These are phyloP conservation scores for Leguminivora glycinivorella DNA, from an alignment of 1,140 invertebrate species.

Conservation along the genomic window DNA sequence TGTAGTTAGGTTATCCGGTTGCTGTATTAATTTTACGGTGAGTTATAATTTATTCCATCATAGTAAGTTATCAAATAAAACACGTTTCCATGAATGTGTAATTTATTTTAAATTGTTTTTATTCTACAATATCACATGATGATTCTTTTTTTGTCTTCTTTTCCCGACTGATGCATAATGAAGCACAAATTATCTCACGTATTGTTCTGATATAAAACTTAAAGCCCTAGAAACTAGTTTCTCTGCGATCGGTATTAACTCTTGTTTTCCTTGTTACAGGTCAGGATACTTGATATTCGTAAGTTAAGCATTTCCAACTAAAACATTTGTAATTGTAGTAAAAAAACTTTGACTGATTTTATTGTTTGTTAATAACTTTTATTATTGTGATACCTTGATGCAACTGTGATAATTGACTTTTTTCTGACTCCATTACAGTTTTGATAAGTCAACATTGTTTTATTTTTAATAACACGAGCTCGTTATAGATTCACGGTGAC, in stretches of 20 bases:
- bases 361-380: background rate
- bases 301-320: slow-evolving; percentile 17
- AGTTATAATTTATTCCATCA: slow-evolving; percentile 6
- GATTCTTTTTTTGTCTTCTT: slow-evolving; percentile 13
- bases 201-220: background rate
- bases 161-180: slow-evolving; percentile 28
- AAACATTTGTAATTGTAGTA: slow-evolving; percentile 8
- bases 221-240: background rate
- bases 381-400: slow-evolving; percentile 11
- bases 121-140: background rate
- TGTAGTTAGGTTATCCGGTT: background rate
- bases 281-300: slow-evolving; percentile 23
- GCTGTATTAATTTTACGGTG: slow-evolving; percentile 15
- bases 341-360: slow-evolving; percentile 3
- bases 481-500: too few species aligned
- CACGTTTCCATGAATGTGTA: background rate
- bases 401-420: slow-evolving; percentile 21
- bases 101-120: background rate
- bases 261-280: slow-evolving; percentile 45
- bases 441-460: slow-evolving; percentile 15
- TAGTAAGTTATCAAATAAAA: background rate
- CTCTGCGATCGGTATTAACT: background rate
- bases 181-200: background rate
- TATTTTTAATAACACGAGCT: background rate
- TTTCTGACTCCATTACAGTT: slow-evolving; percentile 13